phyloP scores from a whole-genome alignment of 2,888 invertebrate species.

The Drosophila borealis region DNA sequence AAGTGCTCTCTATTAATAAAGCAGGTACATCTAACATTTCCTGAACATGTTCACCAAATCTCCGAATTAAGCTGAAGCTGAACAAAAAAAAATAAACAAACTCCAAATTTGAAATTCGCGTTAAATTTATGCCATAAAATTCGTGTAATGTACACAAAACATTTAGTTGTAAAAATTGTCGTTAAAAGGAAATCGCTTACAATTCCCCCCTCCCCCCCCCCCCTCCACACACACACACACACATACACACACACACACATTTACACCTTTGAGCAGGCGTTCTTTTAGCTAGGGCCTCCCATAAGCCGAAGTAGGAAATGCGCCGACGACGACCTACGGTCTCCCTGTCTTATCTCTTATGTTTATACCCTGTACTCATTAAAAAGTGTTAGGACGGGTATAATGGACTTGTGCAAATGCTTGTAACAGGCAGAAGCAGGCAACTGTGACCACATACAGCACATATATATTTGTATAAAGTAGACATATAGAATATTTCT shows the following conservation, averaged over 20 bases:
- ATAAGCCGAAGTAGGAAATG: neutral
- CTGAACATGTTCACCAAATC: slow-evolving; percentile 44
- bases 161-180: slow-evolving; percentile 68
- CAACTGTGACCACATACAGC: too few relatives aligned
- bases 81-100: slow-evolving; percentile 2
- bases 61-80: slow-evolving; percentile 26
- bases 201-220: slow-evolving; percentile 17
- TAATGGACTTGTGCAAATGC: neutral
- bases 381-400: neutral
- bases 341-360: slow-evolving; percentile 1
- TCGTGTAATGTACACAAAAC: slow-evolving; percentile 50
- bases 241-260: neutral
- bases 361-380: neutral
- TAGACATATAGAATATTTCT: too few relatives aligned
- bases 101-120: slow-evolving; percentile 46
- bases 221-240: neutral
- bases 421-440: neutral
- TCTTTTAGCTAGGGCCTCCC: neutral
- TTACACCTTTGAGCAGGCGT: slow-evolving; percentile 6
- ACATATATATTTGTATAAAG: too few relatives aligned
- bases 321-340: neutral
- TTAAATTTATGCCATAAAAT: slow-evolving; percentile 56
- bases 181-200: slow-evolving; percentile 73
- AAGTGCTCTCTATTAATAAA: slow-evolving; percentile 10
- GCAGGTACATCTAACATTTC: slow-evolving; percentile 46